A percentile compares a stretch with the other conserved stretches of the same genome.
phyloP scores from a whole-genome alignment of 2,797 vertebrate species.

The Liasis olivaceus region DNA sequence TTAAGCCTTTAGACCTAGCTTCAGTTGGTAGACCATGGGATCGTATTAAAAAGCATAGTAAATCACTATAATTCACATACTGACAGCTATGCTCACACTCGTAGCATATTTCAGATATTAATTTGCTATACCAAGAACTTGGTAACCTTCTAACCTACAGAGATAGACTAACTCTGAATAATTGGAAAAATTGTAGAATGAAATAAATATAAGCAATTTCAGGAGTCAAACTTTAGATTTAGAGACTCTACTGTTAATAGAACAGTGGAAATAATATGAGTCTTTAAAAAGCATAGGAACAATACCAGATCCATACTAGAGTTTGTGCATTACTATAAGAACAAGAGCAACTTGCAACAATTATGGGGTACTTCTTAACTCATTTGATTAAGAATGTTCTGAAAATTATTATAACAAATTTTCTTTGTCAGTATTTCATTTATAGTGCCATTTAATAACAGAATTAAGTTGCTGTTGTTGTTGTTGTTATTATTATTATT shows the following conservation, averaged over 20 bases:
- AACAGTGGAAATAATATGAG: background rate
- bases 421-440: background rate
- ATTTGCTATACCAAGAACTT: background rate
- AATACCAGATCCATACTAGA: background rate
- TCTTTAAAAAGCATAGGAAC: background rate
- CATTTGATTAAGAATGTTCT: background rate
- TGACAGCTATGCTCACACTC: background rate
- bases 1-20: background rate
- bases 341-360: background rate
- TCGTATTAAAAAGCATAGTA: background rate
- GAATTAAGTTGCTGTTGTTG: background rate
- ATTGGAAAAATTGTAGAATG: background rate
- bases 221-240: background rate
- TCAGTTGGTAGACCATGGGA: background rate
- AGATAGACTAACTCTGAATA: background rate
- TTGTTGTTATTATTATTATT: background rate
- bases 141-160: background rate
- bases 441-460: background rate
- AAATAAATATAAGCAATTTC: background rate
- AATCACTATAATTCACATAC: background rate
- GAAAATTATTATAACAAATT: background rate
- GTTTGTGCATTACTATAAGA: background rate
- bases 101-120: background rate
- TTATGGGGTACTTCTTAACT: background rate
- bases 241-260: background rate